phyloP scores from a whole-genome alignment of 1,140 invertebrate species.

The Protaetia brevitarsis region DNA sequence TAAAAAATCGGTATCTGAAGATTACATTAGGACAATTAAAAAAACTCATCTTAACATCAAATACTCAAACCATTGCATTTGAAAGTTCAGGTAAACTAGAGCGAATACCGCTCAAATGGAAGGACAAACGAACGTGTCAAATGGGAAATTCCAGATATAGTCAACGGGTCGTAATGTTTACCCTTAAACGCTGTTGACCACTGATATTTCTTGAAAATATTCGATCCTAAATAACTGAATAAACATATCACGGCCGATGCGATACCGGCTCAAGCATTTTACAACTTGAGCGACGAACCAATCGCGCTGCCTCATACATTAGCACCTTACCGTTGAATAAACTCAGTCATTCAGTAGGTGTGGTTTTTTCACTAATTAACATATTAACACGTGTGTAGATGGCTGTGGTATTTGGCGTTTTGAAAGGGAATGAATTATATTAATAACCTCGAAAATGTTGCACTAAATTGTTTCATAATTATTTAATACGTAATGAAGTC shows the following conservation, averaged over 20 bases:
- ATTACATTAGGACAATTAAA: too few relatives aligned
- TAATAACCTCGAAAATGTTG: too few relatives aligned
- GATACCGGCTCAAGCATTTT: neutral
- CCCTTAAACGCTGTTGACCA: neutral
- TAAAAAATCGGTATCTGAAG: too few relatives aligned
- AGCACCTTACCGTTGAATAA: conserved; percentile 9
- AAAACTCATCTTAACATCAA: too few relatives aligned
- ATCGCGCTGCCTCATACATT: neutral
- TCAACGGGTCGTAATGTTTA: neutral
- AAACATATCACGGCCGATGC: neutral
- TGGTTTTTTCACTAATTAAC: neutral
- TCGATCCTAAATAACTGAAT: conserved; percentile 9
- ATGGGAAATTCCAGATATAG: conserved; percentile 16
- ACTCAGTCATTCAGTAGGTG: neutral
- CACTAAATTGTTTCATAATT: too few relatives aligned
- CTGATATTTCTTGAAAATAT: neutral
- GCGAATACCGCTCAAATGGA: neutral
- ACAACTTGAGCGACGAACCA: neutral
- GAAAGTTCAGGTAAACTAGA: neutral
- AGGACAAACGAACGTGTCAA: conserved; percentile 4
- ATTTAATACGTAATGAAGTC: too few relatives aligned
- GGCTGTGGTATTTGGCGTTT: too few relatives aligned
- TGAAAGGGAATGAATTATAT: too few relatives aligned
- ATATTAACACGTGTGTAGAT: neutral
- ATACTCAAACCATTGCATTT: too few relatives aligned